A percentile compares a stretch with the other conserved stretches of the same genome.
These are phyloP conservation scores for Callimorpha dominula DNA, from an alignment of 2,888 invertebrate genomes.

Conservation along the genomic window DNA sequence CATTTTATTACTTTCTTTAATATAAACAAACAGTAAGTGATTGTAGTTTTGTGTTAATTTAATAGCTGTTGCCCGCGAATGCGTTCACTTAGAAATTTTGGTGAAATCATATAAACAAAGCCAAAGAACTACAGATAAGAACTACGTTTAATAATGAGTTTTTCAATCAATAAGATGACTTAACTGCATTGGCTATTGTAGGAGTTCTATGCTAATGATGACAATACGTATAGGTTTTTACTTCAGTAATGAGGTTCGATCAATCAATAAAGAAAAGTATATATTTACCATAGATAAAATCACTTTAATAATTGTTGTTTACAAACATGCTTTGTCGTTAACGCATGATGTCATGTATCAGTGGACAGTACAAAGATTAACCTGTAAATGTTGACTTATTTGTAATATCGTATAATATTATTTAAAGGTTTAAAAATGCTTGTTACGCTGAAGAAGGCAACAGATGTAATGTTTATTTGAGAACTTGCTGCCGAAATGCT, in stretches of 20 bases:
- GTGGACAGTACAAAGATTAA: too few relatives aligned
- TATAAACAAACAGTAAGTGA: background rate
- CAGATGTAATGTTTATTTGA: too few relatives aligned
- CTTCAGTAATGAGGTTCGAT: background rate
- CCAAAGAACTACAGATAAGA: background rate
- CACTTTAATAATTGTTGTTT: constrained; percentile 9
- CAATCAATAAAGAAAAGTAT: constrained; percentile 9
- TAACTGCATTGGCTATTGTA: background rate
- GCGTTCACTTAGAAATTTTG: too few relatives aligned
- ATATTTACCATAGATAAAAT: background rate
- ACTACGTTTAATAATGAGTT: background rate
- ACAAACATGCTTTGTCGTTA: background rate
- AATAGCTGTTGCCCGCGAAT: background rate
- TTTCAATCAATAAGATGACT: background rate
- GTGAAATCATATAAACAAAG: background rate
- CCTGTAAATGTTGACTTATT: too few relatives aligned
- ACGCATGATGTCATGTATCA: background rate
- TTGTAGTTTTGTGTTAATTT: background rate
- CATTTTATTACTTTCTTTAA: background rate
- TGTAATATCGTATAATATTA: too few relatives aligned
- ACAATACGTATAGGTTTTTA: background rate
- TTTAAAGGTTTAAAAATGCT: too few relatives aligned
- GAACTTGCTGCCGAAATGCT: too few relatives aligned
- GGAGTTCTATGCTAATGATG: background rate
- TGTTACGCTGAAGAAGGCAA: too few relatives aligned